These are phyloP conservation scores for Oreotrochilus melanogaster DNA, from an alignment of 2,113 vertebrate genomes.

Conservation along the genomic window DNA sequence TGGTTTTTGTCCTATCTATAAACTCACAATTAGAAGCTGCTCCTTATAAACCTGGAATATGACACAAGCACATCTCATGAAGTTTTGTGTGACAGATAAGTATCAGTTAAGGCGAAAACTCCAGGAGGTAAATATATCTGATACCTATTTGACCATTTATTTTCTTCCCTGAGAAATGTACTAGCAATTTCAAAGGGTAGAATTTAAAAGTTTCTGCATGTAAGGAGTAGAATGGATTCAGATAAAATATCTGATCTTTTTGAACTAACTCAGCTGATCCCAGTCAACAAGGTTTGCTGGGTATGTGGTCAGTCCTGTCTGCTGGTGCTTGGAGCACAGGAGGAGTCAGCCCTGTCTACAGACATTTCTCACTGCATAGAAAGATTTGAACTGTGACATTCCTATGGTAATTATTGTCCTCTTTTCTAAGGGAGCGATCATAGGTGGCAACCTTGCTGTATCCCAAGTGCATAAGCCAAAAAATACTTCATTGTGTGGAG, in stretches of 20 bases:
- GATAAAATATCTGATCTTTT: no score
- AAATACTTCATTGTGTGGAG: rapidly evolving
- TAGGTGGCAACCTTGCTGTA: neutral
- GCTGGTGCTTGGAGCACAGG: neutral
- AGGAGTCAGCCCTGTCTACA: neutral
- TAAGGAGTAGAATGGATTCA: rapidly evolving
- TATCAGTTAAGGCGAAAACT: neutral
- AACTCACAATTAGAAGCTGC: neutral
- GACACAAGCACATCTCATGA: rapidly evolving
- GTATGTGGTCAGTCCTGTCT: rapidly evolving
- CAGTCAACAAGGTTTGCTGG: rapidly evolving
- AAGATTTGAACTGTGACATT: rapidly evolving
- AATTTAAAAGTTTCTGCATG: rapidly evolving
- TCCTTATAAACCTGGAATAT: rapidly evolving
- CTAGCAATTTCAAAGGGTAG: neutral
- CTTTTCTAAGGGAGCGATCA: rapidly evolving
- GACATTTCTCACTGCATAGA: rapidly evolving
- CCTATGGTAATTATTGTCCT: neutral
- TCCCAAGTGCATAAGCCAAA: neutral
- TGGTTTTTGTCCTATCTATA: neutral
- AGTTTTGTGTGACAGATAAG: rapidly evolving
- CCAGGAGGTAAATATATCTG: neutral
- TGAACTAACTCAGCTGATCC: neutral
- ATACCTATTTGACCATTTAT: neutral
- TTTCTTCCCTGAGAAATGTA: neutral